phyloP scores from a whole-genome alignment of 2,797 vertebrate species.

The Platalea minor region DNA sequence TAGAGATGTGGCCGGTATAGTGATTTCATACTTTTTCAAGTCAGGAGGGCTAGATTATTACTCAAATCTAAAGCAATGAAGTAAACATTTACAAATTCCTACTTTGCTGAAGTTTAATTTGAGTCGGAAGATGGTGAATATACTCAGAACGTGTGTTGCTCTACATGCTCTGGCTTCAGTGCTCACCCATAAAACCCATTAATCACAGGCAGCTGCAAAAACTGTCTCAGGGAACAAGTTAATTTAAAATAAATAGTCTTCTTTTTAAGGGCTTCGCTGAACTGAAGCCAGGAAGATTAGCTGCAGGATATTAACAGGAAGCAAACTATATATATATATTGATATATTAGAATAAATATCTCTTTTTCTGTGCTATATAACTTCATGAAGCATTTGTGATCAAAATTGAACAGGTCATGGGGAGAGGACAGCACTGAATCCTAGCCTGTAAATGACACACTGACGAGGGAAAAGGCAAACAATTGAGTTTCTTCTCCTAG shows the following conservation, averaged over 20 bases:
- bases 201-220: background rate
- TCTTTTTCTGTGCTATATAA: background rate
- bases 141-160: background rate
- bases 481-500: background rate
- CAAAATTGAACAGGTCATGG: background rate
- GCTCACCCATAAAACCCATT: background rate
- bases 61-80: background rate
- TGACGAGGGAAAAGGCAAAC: background rate
- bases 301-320: background rate
- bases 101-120: background rate
- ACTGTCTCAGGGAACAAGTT: background rate
- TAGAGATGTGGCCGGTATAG: background rate
- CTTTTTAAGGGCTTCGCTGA: background rate
- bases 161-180: background rate
- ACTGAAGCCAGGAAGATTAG: background rate
- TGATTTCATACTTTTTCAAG: background rate
- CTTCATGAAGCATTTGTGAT: background rate
- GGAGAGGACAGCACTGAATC: background rate
- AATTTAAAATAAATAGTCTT: background rate
- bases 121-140: background rate
- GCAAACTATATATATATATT: background rate
- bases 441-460: background rate
- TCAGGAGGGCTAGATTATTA: background rate
- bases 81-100: background rate
- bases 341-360: background rate